phyloP scores from a whole-genome alignment of 37 sponge, comb jelly and placozoan species.

The Ianthella basta region DNA sequence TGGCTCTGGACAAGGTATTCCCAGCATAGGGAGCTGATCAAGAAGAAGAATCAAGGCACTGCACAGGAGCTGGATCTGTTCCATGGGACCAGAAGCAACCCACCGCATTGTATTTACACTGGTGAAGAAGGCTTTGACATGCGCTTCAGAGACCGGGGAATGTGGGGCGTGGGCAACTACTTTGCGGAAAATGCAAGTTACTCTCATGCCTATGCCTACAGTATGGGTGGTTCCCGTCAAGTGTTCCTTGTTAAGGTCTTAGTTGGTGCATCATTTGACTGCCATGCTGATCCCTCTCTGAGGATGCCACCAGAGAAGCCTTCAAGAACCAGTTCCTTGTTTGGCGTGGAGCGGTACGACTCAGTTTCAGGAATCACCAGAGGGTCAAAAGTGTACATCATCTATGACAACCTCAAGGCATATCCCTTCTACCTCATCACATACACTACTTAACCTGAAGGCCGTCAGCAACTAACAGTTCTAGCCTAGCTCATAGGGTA shows the following conservation, averaged over 20 bases:
- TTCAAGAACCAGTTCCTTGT: too few relatives aligned
- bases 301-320: constrained; percentile 79
- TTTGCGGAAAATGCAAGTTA: constrained; percentile 92
- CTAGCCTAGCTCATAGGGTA: too few relatives aligned
- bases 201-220: constrained; percentile 65
- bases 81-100: constrained; percentile 80
- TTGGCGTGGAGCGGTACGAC: constrained; percentile 31
- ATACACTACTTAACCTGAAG: too few relatives aligned
- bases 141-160: constrained; percentile 64
- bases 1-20: constrained; percentile 79
- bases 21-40: constrained; percentile 50
- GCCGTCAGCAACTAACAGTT: too few relatives aligned
- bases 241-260: constrained; percentile 79
- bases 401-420: constrained; percentile 51
- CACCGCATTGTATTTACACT: constrained; percentile 69
- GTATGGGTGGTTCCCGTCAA: constrained; percentile 42
- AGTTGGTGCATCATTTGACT: constrained; percentile 70
- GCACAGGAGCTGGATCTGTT: constrained; percentile 76
- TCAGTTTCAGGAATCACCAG: constrained; percentile 49
- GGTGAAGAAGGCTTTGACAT: constrained; percentile 86
- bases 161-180: constrained; percentile 89
- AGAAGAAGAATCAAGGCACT: constrained; percentile 60
- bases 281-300: constrained; percentile 38
- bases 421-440: constrained; percentile 51
- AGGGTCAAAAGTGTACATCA: constrained; percentile 37